A percentile compares a stretch with the other conserved stretches of the same genome.
phyloP scores from a whole-genome alignment of 2,888 invertebrate genomes.

The Oscheius sp. region DNA sequence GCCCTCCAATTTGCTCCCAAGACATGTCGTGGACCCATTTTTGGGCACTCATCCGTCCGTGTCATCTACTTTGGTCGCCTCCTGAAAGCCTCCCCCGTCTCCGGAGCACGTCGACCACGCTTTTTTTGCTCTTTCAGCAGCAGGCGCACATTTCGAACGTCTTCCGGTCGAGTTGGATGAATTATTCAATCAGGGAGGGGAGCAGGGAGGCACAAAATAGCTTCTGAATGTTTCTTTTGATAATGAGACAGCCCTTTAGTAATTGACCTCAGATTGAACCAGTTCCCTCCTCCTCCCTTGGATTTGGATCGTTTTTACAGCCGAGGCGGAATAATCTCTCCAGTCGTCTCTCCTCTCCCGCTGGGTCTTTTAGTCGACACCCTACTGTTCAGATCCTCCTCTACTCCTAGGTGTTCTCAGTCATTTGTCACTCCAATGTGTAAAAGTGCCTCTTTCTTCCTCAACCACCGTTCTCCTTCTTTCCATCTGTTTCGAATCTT shows the following conservation, averaged over 20 bases:
- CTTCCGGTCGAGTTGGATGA: constrained; percentile 23
- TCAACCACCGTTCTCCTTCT: not conserved
- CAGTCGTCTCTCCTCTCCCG: constrained; percentile 10
- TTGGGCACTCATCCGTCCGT: constrained; percentile 20
- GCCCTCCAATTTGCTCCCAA: constrained; percentile 24
- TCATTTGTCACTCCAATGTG: constrained; percentile 21
- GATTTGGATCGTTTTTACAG: constrained; percentile 18
- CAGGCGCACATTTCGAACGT: constrained; percentile 32
- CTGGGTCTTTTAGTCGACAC: constrained; percentile 10
- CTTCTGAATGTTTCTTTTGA: not conserved
- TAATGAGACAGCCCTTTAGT: not conserved
- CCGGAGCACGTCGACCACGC: not conserved
- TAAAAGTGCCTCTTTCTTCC: constrained; percentile 2
- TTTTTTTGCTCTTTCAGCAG: constrained; percentile 24
- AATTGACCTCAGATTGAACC: constrained; percentile 16
- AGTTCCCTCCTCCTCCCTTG: constrained; percentile 22
- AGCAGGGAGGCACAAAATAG: not conserved
- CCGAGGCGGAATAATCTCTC: constrained; percentile 26
- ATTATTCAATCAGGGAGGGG: constrained; percentile 13
- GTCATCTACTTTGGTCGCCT: constrained; percentile 16
- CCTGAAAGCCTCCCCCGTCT: not conserved
- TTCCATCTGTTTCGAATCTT: not conserved
- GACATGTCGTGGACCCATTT: constrained; percentile 3
- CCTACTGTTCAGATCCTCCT: not conserved
- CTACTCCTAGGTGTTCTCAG: constrained; percentile 17